These are phyloP conservation scores for Heliconius eleuchia DNA, from an alignment of 1,140 invertebrate species.

Conservation along the genomic window DNA sequence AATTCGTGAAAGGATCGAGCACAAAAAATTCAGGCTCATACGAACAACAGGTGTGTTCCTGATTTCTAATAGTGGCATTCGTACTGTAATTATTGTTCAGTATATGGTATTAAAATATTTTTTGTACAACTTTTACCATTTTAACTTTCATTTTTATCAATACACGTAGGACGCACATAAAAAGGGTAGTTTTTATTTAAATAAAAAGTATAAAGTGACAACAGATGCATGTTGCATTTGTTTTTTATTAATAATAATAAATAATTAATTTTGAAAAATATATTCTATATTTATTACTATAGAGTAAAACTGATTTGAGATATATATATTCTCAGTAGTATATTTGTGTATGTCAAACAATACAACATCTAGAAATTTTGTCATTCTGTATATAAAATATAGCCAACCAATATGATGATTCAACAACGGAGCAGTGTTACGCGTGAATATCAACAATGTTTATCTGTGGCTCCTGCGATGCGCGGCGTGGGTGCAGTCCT, in stretches of 20 bases:
- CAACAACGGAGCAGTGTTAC: constrained; percentile 34
- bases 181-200: constrained; percentile 12
- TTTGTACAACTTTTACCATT: constrained; percentile 56
- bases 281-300: background rate
- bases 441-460: constrained; percentile 57
- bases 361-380: background rate
- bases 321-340: no score
- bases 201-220: constrained; percentile 19
- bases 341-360: no score
- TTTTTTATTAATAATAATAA: background rate
- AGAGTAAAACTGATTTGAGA: no score
- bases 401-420: background rate
- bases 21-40: constrained; percentile 71
- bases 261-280: background rate
- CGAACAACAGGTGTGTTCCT: constrained; percentile 71
- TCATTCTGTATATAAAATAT: background rate
- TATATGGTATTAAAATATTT: constrained; percentile 58
- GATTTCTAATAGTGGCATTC: constrained; percentile 72
- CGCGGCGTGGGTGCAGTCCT: constrained; percentile 64
- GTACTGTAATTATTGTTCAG: constrained; percentile 61
- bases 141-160: constrained; percentile 62
- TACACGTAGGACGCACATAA: background rate
- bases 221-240: constrained; percentile 5
- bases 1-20: constrained; percentile 70
- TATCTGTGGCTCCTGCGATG: constrained; percentile 67